phyloP scores from a whole-genome alignment of 2,797 vertebrate species.

The Pseudopleuronectes americanus region DNA sequence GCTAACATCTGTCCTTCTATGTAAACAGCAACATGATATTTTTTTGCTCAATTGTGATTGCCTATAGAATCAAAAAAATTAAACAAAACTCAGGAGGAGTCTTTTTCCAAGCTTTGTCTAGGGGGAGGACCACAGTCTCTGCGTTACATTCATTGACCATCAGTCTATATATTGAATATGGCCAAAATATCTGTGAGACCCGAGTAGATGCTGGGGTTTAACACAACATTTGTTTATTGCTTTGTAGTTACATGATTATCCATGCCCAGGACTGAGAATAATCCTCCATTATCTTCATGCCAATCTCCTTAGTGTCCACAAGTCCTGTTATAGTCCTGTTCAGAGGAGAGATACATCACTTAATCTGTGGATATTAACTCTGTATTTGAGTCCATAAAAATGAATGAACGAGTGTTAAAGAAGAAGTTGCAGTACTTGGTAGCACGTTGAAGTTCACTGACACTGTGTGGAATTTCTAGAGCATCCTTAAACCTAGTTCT shows the following conservation, averaged over 20 bases:
- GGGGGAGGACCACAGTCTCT: too few species aligned
- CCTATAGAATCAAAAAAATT: too few species aligned
- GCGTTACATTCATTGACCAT: not conserved
- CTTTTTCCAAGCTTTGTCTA: too few species aligned
- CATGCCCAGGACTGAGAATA: conserved; percentile 65
- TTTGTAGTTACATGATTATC: conserved; percentile 59
- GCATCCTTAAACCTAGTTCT: conserved; percentile 87
- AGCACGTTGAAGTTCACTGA: conserved; percentile 87
- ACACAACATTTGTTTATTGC: conserved; percentile 1
- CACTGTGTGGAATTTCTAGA: conserved; percentile 81
- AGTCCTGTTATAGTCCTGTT: conserved; percentile 54
- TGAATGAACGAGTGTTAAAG: too few species aligned
- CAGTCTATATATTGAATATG: not conserved
- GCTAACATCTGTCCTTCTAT: too few species aligned
- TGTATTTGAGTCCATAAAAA: too few species aligned
- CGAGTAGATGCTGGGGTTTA: not conserved
- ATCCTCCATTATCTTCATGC: conserved; percentile 66
- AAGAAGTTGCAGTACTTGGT: conserved; percentile 79
- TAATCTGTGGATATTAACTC: not conserved
- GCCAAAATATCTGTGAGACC: not conserved
- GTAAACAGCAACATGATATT: too few species aligned
- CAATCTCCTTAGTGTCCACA: conserved; percentile 55
- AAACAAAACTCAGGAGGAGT: too few species aligned
- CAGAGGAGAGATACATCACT: not conserved
- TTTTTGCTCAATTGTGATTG: too few species aligned